phyloP scores from a whole-genome alignment of 1,140 invertebrate species.

The Rhagoletis pomonella region DNA sequence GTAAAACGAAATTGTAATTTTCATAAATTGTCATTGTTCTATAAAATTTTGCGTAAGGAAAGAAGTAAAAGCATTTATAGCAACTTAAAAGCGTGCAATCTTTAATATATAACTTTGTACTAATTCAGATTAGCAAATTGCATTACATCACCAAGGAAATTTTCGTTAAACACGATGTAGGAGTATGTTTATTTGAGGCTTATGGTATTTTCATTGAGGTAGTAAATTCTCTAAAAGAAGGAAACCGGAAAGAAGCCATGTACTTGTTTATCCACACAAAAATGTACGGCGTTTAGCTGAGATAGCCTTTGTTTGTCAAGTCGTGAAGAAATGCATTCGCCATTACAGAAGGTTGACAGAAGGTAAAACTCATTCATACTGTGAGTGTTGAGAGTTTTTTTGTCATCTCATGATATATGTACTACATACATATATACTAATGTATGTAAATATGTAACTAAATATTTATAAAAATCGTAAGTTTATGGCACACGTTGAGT shows the following conservation, averaged over 20 bases:
- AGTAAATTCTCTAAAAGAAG: background rate
- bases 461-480: background rate
- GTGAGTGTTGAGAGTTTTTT: too few relatives aligned
- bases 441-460: background rate
- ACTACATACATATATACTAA: background rate
- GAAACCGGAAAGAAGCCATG: too few relatives aligned
- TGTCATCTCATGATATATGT: too few relatives aligned
- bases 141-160: background rate
- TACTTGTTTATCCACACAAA: too few relatives aligned
- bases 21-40: background rate
- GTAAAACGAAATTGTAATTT: background rate
- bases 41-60: background rate
- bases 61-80: background rate
- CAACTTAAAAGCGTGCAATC: background rate
- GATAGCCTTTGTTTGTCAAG: too few relatives aligned
- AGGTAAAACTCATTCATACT: too few relatives aligned
- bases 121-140: background rate
- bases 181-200: background rate
- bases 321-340: too few relatives aligned
- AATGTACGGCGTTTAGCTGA: too few relatives aligned
- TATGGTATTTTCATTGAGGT: background rate
- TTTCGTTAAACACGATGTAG: background rate
- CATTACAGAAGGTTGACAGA: too few relatives aligned
- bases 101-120: background rate
- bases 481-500: background rate